These are phyloP conservation scores for Zygogramma bicolorata DNA, from an alignment of 2,888 invertebrate species.

Conservation along the genomic window DNA sequence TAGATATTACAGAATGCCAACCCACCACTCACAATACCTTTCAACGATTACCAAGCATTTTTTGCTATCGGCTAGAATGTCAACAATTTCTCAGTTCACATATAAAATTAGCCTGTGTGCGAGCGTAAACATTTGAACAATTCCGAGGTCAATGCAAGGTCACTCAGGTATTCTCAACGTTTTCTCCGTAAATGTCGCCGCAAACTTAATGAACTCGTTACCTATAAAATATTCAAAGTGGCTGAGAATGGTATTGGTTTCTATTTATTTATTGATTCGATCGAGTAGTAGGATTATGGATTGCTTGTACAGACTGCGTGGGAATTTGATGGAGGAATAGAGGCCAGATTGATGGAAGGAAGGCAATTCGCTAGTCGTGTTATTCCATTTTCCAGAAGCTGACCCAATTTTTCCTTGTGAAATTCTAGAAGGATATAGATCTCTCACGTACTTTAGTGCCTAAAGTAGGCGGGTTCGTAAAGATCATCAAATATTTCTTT, in stretches of 20 bases:
- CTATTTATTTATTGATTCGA: background rate
- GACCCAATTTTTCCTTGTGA: too few relatives aligned
- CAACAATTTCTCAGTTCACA: conserved; percentile 27
- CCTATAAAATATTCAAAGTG: conserved; percentile 23
- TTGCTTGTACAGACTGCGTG: background rate
- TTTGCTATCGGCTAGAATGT: conserved; percentile 22
- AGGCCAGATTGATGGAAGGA: background rate
- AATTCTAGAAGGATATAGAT: too few relatives aligned
- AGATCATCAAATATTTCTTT: too few relatives aligned
- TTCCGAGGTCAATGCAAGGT: conserved; percentile 41
- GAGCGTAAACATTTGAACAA: conserved; percentile 40
- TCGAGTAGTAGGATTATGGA: conserved; percentile 4
- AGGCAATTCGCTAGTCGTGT: background rate
- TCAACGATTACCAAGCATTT: conserved; percentile 1
- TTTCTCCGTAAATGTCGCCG: conserved; percentile 26
- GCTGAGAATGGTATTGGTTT: conserved; percentile 6
- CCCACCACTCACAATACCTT: background rate
- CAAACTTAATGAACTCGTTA: conserved; percentile 20
- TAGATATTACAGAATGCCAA: conserved; percentile 1
- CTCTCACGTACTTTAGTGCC: too few relatives aligned
- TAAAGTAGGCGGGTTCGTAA: too few relatives aligned
- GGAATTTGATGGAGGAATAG: background rate
- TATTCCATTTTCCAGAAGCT: too few relatives aligned
- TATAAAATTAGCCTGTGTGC: conserved; percentile 19
- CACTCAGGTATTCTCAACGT: conserved; percentile 29